Percentiles rank a stretch among this genome's conserved stretches.
Evolutionary conservation across 2,888 invertebrate species (phyloP).

Genomic region (Sialis lutaria): DNA sequence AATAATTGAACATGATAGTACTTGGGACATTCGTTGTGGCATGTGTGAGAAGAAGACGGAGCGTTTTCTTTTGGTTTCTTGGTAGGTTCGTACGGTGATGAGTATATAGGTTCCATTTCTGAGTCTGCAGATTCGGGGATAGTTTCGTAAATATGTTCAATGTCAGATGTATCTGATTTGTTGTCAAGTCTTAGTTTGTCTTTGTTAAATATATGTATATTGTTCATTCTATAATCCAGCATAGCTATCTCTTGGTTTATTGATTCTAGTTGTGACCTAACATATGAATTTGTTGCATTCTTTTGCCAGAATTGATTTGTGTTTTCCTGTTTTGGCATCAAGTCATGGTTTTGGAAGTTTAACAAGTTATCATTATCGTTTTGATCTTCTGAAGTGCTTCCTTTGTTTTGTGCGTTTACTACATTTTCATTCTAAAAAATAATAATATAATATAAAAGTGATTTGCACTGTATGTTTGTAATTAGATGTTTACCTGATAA

Average conservation of each 20-base stretch:
- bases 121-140: slow-evolving; percentile 39
- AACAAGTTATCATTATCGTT: no score
- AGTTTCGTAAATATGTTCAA: slow-evolving; percentile 47
- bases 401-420: no score
- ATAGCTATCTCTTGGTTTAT: slow-evolving; percentile 35
- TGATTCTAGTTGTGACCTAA: slow-evolving; percentile 22
- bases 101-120: slow-evolving; percentile 40
- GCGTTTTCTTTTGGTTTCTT: slow-evolving; percentile 8
- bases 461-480: no score
- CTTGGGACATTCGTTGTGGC: no score
- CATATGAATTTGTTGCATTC: slow-evolving; percentile 18
- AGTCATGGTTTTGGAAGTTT: not conserved
- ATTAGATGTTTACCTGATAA: slow-evolving; percentile 28
- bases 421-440: no score
- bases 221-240: slow-evolving; percentile 38
- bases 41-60: not conserved
- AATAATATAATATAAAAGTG: no score
- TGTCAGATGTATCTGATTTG: slow-evolving; percentile 26
- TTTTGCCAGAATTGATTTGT: not conserved
- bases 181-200: slow-evolving; percentile 19
- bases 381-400: no score
- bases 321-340: not conserved
- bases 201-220: slow-evolving; percentile 33
- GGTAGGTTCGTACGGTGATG: slow-evolving; percentile 37
- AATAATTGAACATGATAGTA: no score